Percentiles rank a stretch among this genome's conserved stretches.
Conservation (phyloP, 2,113 vertebrate genomes). For the Aphyosemion australe region DNA sequence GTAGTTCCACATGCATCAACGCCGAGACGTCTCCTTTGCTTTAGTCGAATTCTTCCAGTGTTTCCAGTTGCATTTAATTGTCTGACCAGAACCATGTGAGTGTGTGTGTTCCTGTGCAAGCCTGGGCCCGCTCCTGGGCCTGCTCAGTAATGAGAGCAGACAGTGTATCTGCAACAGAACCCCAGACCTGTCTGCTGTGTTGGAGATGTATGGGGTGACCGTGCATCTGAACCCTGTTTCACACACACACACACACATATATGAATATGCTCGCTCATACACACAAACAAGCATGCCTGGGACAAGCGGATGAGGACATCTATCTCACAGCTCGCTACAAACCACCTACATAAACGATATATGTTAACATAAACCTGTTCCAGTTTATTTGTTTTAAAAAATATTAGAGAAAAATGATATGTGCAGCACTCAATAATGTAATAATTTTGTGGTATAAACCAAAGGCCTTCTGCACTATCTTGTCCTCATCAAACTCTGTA, state of each 20-base stretch:
- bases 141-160: slow-evolving; percentile 72
- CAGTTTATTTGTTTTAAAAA: no score
- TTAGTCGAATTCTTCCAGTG: slow-evolving; percentile 63
- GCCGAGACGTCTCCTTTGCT: slow-evolving; percentile 54
- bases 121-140: slow-evolving; percentile 65
- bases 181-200: slow-evolving; percentile 67
- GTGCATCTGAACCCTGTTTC: slow-evolving; percentile 58
- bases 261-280: slow-evolving; percentile 9
- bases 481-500: slow-evolving; percentile 1
- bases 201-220: slow-evolving; percentile 66
- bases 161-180: slow-evolving; percentile 71
- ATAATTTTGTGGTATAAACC: no score
- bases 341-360: slow-evolving; percentile 40
- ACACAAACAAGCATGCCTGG: slow-evolving; percentile 27
- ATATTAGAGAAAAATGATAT: no score
- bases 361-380: background rate
- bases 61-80: slow-evolving; percentile 64
- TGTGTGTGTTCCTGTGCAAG: slow-evolving; percentile 23
- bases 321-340: slow-evolving; percentile 22
- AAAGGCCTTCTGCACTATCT: no score
- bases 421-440: background rate
- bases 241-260: slow-evolving; percentile 25
- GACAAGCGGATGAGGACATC: slow-evolving; percentile 60
- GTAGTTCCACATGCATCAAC: slow-evolving; percentile 37
- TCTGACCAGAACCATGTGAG: slow-evolving; percentile 34